Conservation (phyloP, 2,797 vertebrate species). For the Sylvia borin region DNA sequence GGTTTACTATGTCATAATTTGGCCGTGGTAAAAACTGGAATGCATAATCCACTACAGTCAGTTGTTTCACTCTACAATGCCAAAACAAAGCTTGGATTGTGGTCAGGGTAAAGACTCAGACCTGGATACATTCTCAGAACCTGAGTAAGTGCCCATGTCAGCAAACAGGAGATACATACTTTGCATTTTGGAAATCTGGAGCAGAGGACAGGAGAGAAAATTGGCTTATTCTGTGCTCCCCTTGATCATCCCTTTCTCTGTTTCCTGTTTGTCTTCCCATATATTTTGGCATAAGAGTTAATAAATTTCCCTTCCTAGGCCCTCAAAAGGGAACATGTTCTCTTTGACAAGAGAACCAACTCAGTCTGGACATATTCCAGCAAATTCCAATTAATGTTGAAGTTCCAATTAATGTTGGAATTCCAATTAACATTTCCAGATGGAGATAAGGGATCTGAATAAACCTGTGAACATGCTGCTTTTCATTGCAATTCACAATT, state of each 20-base stretch:
- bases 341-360: background rate
- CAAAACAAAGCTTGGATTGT: conserved; percentile 56
- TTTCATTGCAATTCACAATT: background rate
- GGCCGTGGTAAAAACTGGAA: conserved; percentile 1
- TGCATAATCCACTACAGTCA: conserved; percentile 3
- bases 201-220: background rate
- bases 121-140: background rate
- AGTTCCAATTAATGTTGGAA: background rate
- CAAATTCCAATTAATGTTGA: conserved; percentile 6
- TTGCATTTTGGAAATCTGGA: background rate
- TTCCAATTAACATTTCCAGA: background rate
- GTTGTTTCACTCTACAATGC: background rate
- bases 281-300: background rate
- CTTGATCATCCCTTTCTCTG: background rate
- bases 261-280: background rate
- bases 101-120: background rate
- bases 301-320: background rate
- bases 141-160: background rate
- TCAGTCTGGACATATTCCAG: background rate
- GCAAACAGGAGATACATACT: background rate
- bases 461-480: background rate
- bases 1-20: conserved; percentile 33
- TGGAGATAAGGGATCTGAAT: background rate
- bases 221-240: background rate
- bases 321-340: background rate